A percentile compares a stretch with the other conserved stretches of the same genome.
These are phyloP conservation scores for Agrotis clavis DNA, from an alignment of 2,888 invertebrate genomes.

Conservation along the genomic window DNA sequence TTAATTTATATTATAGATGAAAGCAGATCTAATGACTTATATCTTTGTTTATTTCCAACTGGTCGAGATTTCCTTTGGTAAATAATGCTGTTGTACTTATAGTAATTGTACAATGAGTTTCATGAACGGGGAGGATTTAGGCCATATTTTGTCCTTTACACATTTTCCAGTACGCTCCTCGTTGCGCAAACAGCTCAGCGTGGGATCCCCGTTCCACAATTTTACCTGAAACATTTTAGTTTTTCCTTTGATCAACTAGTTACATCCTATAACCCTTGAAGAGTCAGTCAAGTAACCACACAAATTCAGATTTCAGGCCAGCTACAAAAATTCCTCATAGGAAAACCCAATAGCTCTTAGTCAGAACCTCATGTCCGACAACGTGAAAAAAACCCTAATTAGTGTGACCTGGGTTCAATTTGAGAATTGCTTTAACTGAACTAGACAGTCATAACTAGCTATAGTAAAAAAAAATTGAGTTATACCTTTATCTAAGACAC, in stretches of 20 bases:
- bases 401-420: too few relatives aligned
- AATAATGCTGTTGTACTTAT: neutral
- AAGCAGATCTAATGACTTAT: neutral
- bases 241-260: neutral
- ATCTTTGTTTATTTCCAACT: slow-evolving; percentile 6
- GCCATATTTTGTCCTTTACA: slow-evolving; percentile 85
- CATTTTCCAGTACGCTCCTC: slow-evolving; percentile 93
- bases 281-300: too few relatives aligned
- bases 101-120: neutral
- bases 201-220: slow-evolving; percentile 95
- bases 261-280: too few relatives aligned
- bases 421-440: too few relatives aligned
- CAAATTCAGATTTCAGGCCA: neutral
- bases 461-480: neutral
- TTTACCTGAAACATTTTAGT: slow-evolving; percentile 86
- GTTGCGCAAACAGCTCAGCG: slow-evolving; percentile 92
- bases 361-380: too few relatives aligned
- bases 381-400: too few relatives aligned
- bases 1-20: too few relatives aligned
- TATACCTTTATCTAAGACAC: slow-evolving; percentile 94
- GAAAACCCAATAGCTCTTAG: neutral
- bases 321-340: neutral
- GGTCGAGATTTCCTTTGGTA: slow-evolving; percentile 11
- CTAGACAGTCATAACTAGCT: too few relatives aligned
- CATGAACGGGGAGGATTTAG: slow-evolving; percentile 14